phyloP scores from a whole-genome alignment of 2,797 vertebrate genomes.

The Spinibarbus caldwelli region DNA sequence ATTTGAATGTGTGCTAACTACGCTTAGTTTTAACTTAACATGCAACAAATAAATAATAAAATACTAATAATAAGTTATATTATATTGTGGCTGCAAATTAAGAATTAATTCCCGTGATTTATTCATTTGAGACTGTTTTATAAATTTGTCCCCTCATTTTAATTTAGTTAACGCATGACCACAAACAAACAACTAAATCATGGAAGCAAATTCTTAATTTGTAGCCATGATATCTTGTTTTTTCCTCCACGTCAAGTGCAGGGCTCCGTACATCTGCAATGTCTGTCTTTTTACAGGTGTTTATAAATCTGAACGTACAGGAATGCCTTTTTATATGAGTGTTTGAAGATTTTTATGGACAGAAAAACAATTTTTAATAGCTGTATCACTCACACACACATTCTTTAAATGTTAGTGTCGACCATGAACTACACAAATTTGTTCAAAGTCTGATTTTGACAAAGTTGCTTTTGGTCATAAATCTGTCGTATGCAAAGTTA shows the following conservation, averaged over 20 bases:
- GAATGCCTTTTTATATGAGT: not conserved
- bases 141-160: not conserved
- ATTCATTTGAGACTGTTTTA: not conserved
- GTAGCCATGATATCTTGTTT: not conserved
- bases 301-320: not conserved
- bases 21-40: not conserved
- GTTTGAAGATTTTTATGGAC: slow-evolving; percentile 34
- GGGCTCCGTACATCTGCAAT: not conserved
- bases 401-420: not conserved
- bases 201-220: not conserved
- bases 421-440: not conserved
- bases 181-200: not conserved
- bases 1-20: slow-evolving; percentile 1
- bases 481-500: slow-evolving; percentile 44
- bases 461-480: slow-evolving; percentile 47
- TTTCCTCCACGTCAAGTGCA: not conserved
- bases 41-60: not conserved
- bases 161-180: not conserved
- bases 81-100: not conserved
- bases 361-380: not conserved
- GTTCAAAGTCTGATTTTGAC: slow-evolving; percentile 12
- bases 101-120: not conserved
- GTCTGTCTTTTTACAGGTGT: not conserved
- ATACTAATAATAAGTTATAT: not conserved
- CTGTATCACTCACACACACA: not conserved